Base-by-base conservation (phyloP, 53 echinoderm and acorn worm species). In the Hippasteria phrygiana region DNA sequence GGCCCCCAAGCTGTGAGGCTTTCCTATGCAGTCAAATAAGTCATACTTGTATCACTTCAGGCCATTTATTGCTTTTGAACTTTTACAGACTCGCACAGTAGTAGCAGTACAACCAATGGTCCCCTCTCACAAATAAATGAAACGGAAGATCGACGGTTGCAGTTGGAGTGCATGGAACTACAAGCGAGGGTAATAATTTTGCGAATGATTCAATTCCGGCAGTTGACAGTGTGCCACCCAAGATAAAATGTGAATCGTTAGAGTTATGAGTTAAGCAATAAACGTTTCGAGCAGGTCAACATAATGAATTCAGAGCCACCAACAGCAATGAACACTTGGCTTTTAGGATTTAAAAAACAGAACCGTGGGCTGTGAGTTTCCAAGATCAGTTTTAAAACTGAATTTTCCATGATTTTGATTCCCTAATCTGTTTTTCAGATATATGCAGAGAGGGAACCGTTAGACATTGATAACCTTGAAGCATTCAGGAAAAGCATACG, bases 381-480 rank as follows among this genome's bases (percentile, higher is more conserved):
- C 40, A 37, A 28, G 8, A 7, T 39, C 37, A 24, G 50, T 22
- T 26, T 64, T 20, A 20, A 24, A 11, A 16, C 0, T 74, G 46
- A 74, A 46, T 46, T 74, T n/a, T 14, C 48, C 32, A 14, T 39
- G 53, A 22, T 35, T 41, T 28, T 54, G n/a, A 14, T 73, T 31
- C 17, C 18, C 20, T 33, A 34, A n/a, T 26, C 38, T 88, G 42
- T 26, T 3, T 2, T 71, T 34, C 80, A 97, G 93, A 93, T 98
- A 9, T 98, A 91, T 88, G 98, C 98, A 28, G 92, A 90, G 63
- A 90, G 95, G 56, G 91, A 95, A 54, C 94, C 94, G 7, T 54
- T 95, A 47, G 93, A 95, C 24, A 69, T 83, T 85, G 74, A 73
- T 26, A 88, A 93, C 72, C 20, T 93, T 6, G 91, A 91, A 5